Conservation (phyloP, 2,113 vertebrate genomes). For the Gopherus evgoodei region DNA sequence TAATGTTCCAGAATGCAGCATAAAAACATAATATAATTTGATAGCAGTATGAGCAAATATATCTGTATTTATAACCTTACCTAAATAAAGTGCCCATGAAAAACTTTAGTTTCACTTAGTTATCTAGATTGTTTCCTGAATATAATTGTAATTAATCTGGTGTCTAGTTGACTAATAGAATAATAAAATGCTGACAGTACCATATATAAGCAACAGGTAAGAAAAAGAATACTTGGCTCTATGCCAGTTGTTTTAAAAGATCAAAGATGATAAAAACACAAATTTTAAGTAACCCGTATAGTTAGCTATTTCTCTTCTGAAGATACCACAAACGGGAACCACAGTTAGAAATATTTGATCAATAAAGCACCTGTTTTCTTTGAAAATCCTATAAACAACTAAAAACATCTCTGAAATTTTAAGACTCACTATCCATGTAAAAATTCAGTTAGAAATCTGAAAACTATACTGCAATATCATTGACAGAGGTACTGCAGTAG, state of each 20-base stretch:
- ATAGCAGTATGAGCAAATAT: background rate
- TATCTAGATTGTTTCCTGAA: background rate
- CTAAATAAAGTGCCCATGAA: background rate
- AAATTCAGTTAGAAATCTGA: background rate
- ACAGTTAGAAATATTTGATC: background rate
- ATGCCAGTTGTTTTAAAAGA: background rate
- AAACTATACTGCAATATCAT: rapidly evolving
- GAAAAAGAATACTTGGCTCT: background rate
- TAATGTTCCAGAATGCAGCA: background rate
- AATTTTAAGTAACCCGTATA: background rate
- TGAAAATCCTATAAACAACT: background rate
- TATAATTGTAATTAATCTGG: background rate
- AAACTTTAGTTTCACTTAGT: background rate
- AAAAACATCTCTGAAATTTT: background rate
- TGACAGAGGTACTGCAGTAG: background rate
- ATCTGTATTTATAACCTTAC: rapidly evolving
- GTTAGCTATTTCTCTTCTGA: background rate
- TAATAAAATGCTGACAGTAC: background rate
- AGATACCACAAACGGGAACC: background rate
- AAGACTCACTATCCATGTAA: background rate
- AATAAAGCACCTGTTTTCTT: background rate
- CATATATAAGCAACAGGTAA: background rate
- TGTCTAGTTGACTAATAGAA: background rate
- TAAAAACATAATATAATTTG: rapidly evolving
- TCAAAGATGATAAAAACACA: background rate